These are phyloP conservation scores for Clarias fuscus DNA, from an alignment of 2,797 vertebrate genomes.

Conservation along the genomic window DNA sequence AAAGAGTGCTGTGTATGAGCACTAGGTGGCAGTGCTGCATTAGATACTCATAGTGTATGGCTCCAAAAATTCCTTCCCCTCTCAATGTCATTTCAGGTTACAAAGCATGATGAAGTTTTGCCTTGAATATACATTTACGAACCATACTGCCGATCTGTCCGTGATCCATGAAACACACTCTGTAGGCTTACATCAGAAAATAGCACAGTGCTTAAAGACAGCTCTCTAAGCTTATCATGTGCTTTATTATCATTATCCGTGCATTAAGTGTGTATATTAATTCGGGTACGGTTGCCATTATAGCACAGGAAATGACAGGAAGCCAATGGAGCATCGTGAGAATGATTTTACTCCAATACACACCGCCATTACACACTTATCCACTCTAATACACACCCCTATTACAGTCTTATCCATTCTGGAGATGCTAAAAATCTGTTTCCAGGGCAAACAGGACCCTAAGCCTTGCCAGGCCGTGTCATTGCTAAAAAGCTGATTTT, in stretches of 20 bases:
- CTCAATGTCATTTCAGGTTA: not conserved
- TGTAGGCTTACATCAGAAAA: not conserved
- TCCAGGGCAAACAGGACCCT: not conserved
- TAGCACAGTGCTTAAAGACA: not conserved
- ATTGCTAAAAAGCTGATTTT: not conserved
- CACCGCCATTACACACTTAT: not conserved
- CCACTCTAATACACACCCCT: not conserved
- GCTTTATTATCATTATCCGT: not conserved
- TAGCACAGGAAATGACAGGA: not conserved
- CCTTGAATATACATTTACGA: not conserved
- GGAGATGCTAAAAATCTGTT: not conserved
- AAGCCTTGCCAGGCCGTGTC: not conserved
- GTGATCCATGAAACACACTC: not conserved
- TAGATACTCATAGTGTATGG: not conserved
- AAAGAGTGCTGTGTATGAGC: not conserved
- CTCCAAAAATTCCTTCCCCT: not conserved
- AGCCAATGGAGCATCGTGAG: not conserved
- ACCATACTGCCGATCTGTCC: not conserved
- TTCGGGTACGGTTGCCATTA: not conserved
- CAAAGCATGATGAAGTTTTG: not conserved
- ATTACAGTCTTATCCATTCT: not conserved
- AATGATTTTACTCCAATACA: not conserved
- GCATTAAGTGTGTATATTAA: not conserved
- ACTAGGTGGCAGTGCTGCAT: conserved; percentile 56
- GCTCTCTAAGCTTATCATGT: not conserved